Evolutionary conservation across 2,113 vertebrate genomes (phyloP), one percentile per base, ranked within the genome.

Genomic region (Gallinago media): DNA sequence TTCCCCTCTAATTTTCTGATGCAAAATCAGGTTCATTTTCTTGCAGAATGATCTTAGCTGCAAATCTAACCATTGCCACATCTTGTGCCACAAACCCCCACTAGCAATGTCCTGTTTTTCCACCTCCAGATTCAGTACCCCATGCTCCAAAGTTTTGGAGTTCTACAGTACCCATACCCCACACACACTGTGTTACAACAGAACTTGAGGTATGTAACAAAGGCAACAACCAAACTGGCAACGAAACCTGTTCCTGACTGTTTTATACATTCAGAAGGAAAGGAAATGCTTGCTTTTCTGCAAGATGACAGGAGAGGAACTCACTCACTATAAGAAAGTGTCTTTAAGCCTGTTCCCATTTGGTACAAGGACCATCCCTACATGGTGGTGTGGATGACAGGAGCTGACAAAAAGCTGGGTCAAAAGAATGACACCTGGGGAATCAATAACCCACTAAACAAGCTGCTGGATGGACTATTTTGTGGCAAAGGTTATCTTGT

Each of bases 371-470:
- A 94, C 83, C 29, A 55, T 15, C 25, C 25, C 72, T 59, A 12
- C n/a, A 36, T 19, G n/a, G 5, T 16, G 36, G 54, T 42, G 75
- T 55, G 46, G 58, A 17, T 54, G 40, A 74, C 58, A 93, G 47
- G 38, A 77, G 38, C 25, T 76, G 55, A 65, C 3, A 4, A 94
- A 90, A 91, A 67, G 58, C 16, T 78, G 73, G 26, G 55, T 82
- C 66, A 68, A 72, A 87, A 52, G 61, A 85, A 58, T 59, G 47
- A 44, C 36, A 87, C 50, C 61, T 52, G 23, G 11, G 27, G 59
- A 95, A 93, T 88, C 85, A 83, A 79, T 92, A 85, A 83, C 32
- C 58, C 59, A n/a, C 61, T 59, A 50, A 82, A 85, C 20, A 94
- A 91, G 23, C 29, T 85, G 78, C 58, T 70, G 70, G n/a, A 52